phyloP scores from a whole-genome alignment of 2,113 vertebrate genomes.

The Paracanthobrama guichenoti region DNA sequence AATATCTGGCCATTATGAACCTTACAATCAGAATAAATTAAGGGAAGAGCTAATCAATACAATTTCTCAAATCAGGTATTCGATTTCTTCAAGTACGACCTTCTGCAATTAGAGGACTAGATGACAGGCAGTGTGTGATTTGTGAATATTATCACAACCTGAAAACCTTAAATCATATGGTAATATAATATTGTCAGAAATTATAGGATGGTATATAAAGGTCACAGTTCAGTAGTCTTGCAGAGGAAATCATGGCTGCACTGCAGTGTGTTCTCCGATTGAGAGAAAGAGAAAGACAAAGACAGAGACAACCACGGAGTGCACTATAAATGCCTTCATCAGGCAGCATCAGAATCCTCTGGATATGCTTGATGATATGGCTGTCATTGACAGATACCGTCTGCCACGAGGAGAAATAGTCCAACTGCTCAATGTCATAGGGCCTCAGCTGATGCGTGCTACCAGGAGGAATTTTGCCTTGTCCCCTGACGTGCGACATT shows the following conservation, averaged over 20 bases:
- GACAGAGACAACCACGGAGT: not conserved
- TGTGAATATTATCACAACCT: not conserved
- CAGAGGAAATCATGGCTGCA: conserved; percentile 7
- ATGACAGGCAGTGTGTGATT: not conserved
- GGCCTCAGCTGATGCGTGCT: not conserved
- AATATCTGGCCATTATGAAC: too few relatives aligned
- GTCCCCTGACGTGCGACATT: not conserved
- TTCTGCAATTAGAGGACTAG: not conserved
- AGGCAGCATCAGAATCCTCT: not conserved
- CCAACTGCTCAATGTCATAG: not conserved
- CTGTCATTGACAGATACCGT: not conserved
- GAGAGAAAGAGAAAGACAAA: not conserved
- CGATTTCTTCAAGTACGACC: not conserved
- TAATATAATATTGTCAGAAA: not conserved
- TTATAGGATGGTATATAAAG: not conserved
- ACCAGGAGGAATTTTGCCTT: not conserved
- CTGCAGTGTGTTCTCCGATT: not conserved
- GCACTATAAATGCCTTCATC: not conserved
- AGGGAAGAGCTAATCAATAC: not conserved
- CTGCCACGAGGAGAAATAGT: not conserved
- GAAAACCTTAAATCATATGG: not conserved
- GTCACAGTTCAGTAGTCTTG: not conserved
- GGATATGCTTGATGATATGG: not conserved
- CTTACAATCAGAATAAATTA: not conserved
- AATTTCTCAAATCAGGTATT: not conserved